Percentiles rank a stretch among this genome's conserved stretches.
phyloP scores from a whole-genome alignment of 2,113 vertebrate genomes.

The Agapornis roseicollis region DNA sequence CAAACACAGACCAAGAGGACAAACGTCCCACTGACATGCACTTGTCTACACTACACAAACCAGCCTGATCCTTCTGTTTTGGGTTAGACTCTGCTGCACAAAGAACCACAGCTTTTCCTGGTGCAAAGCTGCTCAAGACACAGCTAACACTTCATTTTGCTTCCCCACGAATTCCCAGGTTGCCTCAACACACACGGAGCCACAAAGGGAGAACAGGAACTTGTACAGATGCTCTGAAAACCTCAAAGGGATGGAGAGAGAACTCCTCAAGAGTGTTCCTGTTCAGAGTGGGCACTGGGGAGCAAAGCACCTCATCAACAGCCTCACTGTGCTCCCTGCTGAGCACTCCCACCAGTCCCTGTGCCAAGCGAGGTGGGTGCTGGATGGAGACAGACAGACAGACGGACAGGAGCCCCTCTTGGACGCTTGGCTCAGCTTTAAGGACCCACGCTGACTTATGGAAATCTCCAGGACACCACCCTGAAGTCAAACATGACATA shows the following conservation, averaged over 20 bases:
- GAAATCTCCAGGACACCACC: not conserved
- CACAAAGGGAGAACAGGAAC: not conserved
- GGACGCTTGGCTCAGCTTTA: not conserved
- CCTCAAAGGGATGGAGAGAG: not conserved
- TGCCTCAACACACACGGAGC: accelerated
- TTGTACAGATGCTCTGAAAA: not conserved
- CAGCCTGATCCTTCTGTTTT: not conserved
- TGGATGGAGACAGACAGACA: not conserved
- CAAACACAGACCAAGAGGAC: not conserved
- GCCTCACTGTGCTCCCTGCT: not conserved
- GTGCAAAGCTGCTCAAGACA: not conserved
- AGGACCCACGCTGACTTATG: accelerated
- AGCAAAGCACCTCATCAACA: not conserved
- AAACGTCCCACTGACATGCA: accelerated
- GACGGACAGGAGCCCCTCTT: not conserved
- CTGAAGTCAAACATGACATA: not conserved
- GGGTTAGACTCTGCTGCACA: too few relatives aligned
- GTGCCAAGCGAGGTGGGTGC: not conserved
- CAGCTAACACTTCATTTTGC: not conserved
- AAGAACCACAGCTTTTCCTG: not conserved
- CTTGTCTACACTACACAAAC: not conserved
- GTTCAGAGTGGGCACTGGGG: accelerated
- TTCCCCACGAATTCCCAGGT: not conserved
- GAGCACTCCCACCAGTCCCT: not conserved
- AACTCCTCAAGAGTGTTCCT: not conserved